phyloP scores from a whole-genome alignment of 2,888 invertebrate species.

The Tholera decimalis region DNA sequence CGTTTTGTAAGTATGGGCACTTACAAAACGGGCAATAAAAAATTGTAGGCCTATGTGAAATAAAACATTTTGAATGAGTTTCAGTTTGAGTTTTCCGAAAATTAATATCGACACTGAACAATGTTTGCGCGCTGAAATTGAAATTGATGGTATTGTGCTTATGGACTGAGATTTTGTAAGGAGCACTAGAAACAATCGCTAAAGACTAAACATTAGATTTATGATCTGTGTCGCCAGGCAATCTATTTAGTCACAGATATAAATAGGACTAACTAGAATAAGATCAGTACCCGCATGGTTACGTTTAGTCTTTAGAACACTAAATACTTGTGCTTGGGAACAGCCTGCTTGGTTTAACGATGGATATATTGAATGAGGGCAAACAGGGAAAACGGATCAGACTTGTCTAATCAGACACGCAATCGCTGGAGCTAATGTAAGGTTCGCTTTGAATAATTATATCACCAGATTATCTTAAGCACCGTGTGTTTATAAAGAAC shows the following conservation, averaged over 20 bases:
- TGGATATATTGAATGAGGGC: neutral
- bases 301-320: neutral
- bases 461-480: no score
- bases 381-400: neutral
- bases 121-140: conserved; percentile 13
- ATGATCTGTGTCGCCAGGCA: conserved; percentile 22
- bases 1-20: no score
- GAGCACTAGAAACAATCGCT: conserved; percentile 12
- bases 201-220: conserved; percentile 17
- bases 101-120: conserved; percentile 13
- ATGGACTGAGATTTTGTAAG: conserved; percentile 1
- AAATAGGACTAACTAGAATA: conserved; percentile 43
- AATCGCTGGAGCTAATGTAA: neutral
- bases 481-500: no score
- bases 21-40: no score
- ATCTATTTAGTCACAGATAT: conserved; percentile 43
- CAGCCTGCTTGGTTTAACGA: conserved; percentile 4
- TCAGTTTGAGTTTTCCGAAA: no score
- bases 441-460: neutral
- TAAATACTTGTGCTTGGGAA: neutral
- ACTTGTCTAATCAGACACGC: neutral
- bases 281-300: conserved; percentile 14
- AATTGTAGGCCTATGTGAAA: no score
- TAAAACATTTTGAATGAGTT: no score
- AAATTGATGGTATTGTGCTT: conserved; percentile 10